Evolutionary conservation across 2,888 invertebrate species (phyloP), one percentile per base, ranked within the genome.

Genomic region (Julus scanicus): DNA sequence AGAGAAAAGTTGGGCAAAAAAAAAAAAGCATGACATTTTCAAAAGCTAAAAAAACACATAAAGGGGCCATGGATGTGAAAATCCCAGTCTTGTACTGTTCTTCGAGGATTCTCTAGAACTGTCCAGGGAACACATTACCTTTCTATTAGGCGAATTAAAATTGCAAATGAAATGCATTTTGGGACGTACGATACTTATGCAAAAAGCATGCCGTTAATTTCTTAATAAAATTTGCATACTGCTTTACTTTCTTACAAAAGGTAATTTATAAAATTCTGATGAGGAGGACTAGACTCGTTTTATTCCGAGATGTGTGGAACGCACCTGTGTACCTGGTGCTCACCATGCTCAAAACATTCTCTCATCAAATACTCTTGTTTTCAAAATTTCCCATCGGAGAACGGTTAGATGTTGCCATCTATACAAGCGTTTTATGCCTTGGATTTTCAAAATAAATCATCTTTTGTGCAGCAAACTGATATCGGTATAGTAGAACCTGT

Each of bases 41-140:
- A 57, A 11, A 4, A 57, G 17, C 57, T 57, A 4, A 57, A 57
- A 57, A 29, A 29, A 29, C 29, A 57, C 57, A 57, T 57, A 57
- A 57, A 15, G 57, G 15, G 57, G 57, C 57, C 57, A 4, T 29
- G 11, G 11, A 11, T 57, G 57, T 1, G 57, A 3, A 57, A 57
- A 57, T 57, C 57, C 5, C 57, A 57, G 15, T 17, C 57, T 57
- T 17, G 15, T 17, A 57, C 57, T 57, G 2, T 57, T 57, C 57
- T 11, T 17, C 11, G 15, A 57, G 57, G 4, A 57, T 11, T 57
- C 57, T 57, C 4, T 11, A 57, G 57, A 57, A 57, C 15, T 57
- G 57, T 57, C 57, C 57, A 57, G 57, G 57, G 57, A 57, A 17
- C 57, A 17, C 57, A 57, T 57, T 57, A 57, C 57, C 57, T 57